Evolutionary conservation across 2,113 vertebrate species (phyloP).

Genomic region (Candoia aspera): DNA sequence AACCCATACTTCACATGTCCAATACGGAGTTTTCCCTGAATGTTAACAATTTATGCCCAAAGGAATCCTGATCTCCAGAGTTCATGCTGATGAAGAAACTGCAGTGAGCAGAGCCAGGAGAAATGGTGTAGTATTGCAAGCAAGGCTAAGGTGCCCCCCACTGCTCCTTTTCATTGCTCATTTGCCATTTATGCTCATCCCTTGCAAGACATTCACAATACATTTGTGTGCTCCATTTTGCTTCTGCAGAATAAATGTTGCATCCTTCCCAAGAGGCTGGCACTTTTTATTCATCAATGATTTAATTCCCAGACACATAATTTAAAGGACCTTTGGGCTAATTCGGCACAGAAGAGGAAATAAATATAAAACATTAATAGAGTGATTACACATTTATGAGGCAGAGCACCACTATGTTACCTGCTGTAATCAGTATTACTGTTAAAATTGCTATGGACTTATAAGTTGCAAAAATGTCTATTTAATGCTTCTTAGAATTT

Average conservation of each 20-base stretch:
- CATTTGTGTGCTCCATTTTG: background rate
- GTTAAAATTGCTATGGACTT: conserved; percentile 28
- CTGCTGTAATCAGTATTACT: conserved; percentile 21
- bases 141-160: background rate
- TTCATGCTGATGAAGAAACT: background rate
- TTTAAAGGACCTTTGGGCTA: conserved; percentile 31
- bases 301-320: conserved; percentile 37
- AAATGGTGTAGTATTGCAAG: background rate
- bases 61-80: no score
- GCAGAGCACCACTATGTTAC: conserved; percentile 14
- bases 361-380: conserved; percentile 41
- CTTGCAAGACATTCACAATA: background rate
- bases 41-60: background rate
- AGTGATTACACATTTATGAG: conserved; percentile 39
- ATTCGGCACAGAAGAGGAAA: conserved; percentile 29
- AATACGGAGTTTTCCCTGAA: background rate
- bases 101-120: no score
- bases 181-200: background rate
- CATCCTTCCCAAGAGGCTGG: conserved; percentile 9
- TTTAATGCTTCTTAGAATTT: conserved; percentile 11
- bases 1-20: background rate
- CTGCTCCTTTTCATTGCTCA: background rate
- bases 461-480: conserved; percentile 3
- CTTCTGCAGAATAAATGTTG: conserved; percentile 9
- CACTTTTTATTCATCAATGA: conserved; percentile 24